These are phyloP conservation scores for Dilophus febrilis DNA, from an alignment of 2,888 invertebrate species.

Conservation along the genomic window DNA sequence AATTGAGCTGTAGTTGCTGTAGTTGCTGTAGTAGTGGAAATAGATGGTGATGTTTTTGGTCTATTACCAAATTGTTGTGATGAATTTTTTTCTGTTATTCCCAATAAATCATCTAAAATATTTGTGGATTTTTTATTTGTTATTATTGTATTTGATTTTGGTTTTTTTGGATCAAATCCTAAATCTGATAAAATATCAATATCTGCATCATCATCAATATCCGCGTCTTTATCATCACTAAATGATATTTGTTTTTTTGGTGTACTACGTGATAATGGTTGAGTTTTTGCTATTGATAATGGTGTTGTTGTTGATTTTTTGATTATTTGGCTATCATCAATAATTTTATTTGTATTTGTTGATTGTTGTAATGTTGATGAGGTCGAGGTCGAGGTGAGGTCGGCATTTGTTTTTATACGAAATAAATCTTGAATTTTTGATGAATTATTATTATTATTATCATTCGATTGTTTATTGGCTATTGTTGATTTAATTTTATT, in stretches of 20 bases:
- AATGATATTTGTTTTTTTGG: slow-evolving; percentile 1
- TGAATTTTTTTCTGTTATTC: slow-evolving; percentile 4
- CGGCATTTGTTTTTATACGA: slow-evolving; percentile 21
- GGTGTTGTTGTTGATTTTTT: background rate
- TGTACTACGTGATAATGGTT: background rate
- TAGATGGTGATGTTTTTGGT: background rate
- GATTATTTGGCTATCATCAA: background rate
- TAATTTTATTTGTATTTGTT: background rate
- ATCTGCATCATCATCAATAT: too few species aligned
- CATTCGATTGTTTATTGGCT: slow-evolving; percentile 4
- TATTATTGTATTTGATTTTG: slow-evolving; percentile 21
- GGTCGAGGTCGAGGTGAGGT: background rate
- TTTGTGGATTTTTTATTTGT: slow-evolving; percentile 14
- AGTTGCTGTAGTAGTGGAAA: too few species aligned
- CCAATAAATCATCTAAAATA: slow-evolving; percentile 26
- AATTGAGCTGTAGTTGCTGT: slow-evolving; percentile 24
- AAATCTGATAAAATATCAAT: slow-evolving; percentile 24
- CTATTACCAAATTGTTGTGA: background rate
- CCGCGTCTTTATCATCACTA: slow-evolving; percentile 15
- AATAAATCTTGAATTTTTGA: slow-evolving; percentile 26
- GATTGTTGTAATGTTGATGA: background rate
- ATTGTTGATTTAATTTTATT: slow-evolving; percentile 4
- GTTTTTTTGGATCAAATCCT: slow-evolving; percentile 29
- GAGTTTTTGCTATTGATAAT: background rate
- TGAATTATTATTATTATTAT: too few species aligned